phyloP scores from a whole-genome alignment of 1,140 invertebrate genomes.

The Zaprionus ghesquierei region DNA sequence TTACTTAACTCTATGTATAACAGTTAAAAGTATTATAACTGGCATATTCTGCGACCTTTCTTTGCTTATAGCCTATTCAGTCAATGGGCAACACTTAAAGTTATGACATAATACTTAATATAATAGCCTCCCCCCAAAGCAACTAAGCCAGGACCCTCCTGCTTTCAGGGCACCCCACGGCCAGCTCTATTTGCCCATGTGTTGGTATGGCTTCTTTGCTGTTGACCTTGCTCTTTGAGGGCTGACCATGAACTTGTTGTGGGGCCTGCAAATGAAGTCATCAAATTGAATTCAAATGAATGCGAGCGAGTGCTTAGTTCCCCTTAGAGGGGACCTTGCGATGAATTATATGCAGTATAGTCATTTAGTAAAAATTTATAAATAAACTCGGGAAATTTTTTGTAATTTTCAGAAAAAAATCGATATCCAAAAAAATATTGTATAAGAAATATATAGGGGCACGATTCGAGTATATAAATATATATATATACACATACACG shows the following conservation, averaged over 20 bases:
- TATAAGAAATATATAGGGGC: background rate
- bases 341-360: too few relatives aligned
- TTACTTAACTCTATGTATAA: too few relatives aligned
- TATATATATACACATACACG: background rate
- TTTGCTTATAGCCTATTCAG: background rate
- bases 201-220: background rate
- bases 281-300: background rate
- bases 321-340: too few relatives aligned
- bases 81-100: slow-evolving; percentile 11
- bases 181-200: background rate
- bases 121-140: background rate
- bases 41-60: background rate
- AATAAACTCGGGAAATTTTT: background rate
- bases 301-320: background rate
- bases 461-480: background rate
- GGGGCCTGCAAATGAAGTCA: slow-evolving; percentile 25
- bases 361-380: too few relatives aligned
- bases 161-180: background rate
- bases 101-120: slow-evolving; percentile 10
- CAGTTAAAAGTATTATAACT: background rate
- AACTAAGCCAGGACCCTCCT: background rate
- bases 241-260: slow-evolving; percentile 18
- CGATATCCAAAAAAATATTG: background rate
- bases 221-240: background rate
- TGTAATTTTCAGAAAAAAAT: background rate